Percentiles rank a stretch among this genome's conserved stretches.
These are phyloP conservation scores for Panopea generosa DNA, from an alignment of 2,888 invertebrate genomes.

Conservation along the genomic window DNA sequence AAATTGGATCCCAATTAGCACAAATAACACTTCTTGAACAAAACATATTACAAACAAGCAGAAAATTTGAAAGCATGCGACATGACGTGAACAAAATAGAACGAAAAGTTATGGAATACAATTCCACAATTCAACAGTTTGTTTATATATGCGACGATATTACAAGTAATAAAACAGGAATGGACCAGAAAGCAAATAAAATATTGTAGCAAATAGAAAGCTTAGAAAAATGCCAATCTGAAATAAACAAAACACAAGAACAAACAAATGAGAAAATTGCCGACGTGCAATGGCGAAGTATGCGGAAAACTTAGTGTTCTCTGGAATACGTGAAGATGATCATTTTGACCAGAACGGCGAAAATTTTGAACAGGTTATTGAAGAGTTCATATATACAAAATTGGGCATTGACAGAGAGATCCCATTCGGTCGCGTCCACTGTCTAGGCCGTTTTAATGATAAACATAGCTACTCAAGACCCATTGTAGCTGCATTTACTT, in stretches of 20 bases:
- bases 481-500: slow-evolving; percentile 15
- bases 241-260: background rate
- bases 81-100: too few relatives aligned
- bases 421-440: slow-evolving; percentile 16
- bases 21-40: too few relatives aligned
- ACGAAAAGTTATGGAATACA: too few relatives aligned
- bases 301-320: slow-evolving; percentile 25
- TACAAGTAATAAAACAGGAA: background rate
- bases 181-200: background rate
- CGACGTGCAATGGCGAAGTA: slow-evolving; percentile 25
- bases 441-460: background rate
- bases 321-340: background rate
- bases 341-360: background rate
- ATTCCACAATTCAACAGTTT: slow-evolving; percentile 7
- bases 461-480: slow-evolving; percentile 8
- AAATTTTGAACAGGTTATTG: slow-evolving; percentile 6
- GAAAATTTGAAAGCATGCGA: too few relatives aligned
- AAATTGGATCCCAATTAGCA: too few relatives aligned
- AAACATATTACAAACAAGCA: too few relatives aligned
- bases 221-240: background rate
- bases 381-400: slow-evolving; percentile 9
- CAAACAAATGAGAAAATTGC: background rate
- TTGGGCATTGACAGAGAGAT: slow-evolving; percentile 7
- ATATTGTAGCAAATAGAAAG: background rate
- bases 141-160: slow-evolving; percentile 27